Conservation (phyloP, 2,888 invertebrate species). For the Epistrophe eligans region DNA sequence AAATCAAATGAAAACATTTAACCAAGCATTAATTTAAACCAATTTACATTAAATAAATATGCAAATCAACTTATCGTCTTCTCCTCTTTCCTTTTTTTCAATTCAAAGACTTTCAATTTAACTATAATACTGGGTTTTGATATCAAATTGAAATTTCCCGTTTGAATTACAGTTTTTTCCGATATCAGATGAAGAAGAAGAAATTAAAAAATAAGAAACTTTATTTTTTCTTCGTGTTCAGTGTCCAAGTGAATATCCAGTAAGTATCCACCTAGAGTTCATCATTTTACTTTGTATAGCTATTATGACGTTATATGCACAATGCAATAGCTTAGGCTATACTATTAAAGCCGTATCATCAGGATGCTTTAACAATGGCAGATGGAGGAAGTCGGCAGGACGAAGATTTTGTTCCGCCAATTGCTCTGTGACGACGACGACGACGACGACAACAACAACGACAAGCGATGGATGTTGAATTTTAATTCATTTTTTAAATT, state of each 20-base stretch:
- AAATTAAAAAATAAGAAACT: neutral
- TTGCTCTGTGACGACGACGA: neutral
- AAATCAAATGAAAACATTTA: constrained; percentile 62
- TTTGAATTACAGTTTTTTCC: constrained; percentile 57
- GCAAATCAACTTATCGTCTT: constrained; percentile 36
- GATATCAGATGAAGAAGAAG: constrained; percentile 16
- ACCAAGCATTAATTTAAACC: constrained; percentile 42
- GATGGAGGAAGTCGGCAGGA: neutral
- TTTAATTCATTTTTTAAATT: constrained; percentile 73
- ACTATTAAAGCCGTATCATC: neutral
- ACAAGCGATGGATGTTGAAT: constrained; percentile 44
- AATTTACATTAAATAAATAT: constrained; percentile 51
- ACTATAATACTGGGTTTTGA: neutral
- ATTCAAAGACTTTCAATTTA: constrained; percentile 6
- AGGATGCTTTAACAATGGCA: neutral
- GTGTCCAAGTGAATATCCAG: constrained; percentile 14
- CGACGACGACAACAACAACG: neutral
- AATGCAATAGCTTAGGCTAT: constrained; percentile 1
- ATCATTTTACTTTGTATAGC: constrained; percentile 36
- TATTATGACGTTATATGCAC: neutral
- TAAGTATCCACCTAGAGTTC: constrained; percentile 1
- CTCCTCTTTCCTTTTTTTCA: neutral
- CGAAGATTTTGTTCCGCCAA: constrained; percentile 1
- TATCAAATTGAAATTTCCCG: constrained; percentile 65
- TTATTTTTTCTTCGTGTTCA: neutral